Evolutionary conservation across 2,113 vertebrate genomes (phyloP), one percentile per base, ranked within the genome.

Genomic region (Proterorhinus semilunaris): DNA sequence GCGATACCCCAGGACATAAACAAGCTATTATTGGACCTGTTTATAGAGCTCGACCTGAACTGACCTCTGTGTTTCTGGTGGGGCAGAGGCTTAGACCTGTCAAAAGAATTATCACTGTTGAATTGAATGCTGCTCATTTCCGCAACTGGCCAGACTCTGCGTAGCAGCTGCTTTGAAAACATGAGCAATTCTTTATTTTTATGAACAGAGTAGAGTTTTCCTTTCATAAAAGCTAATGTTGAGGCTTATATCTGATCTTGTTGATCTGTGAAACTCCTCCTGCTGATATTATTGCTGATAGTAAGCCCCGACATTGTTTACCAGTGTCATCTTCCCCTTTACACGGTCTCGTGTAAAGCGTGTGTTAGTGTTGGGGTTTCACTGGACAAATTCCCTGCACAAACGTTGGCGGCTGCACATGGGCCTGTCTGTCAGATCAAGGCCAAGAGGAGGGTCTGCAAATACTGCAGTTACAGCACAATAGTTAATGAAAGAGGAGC

Each of bases 11-110:
- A 63, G 66, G 74, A n/a, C 79, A 87, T 90, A 86, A 91, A 91
- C 86, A 83, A 66, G 66, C 84, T 92, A 92, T 91, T 92, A 78
- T 62, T 86, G 87, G 77, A 86, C 82, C 73, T 87, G 90, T 92
- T 91, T 87, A 89, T 83, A 71, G 78, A 76, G 65, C 46, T 11
- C 51, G 69, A 71, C 72, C 74, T 72, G 72, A n/a, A 12, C 8
- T 85, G 86, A 91, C 81, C 90, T 87, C 84, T 85, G 47, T 69
- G 62, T 76, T 62, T 79, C 75, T 81, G 76, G 67, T 83, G 68
- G 62, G 68, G 48, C n/a, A 43, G 13, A 75, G 65, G 61, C 64
- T 68, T n/a, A 4, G 44, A 65, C 76, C 79, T 74, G 58, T 63
- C 87, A 69, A 85, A 77, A 85, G 80, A 90, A 89, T 90, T 88